Conservation (phyloP, 2,888 invertebrate species). For the Dyspetes luteomarginatus region DNA sequence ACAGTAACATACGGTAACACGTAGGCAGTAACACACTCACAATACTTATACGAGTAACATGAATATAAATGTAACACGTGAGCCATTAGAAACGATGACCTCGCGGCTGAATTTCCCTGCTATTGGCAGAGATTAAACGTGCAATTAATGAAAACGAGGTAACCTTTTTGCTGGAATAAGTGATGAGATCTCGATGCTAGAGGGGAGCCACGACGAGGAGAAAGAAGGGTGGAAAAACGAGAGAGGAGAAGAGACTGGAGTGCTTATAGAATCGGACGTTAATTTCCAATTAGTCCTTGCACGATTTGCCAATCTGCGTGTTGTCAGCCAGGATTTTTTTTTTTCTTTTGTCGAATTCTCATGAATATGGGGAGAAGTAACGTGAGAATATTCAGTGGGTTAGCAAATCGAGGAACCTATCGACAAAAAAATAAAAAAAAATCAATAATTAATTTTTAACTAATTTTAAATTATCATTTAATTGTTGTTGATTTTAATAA, state of each 20-base stretch:
- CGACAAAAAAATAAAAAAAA: too few species aligned
- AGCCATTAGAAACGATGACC: conserved; percentile 29
- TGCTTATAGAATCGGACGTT: conserved; percentile 61
- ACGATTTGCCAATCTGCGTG: conserved; percentile 52
- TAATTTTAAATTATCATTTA: too few species aligned
- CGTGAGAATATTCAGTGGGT: conserved; percentile 14
- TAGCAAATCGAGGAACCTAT: too few species aligned
- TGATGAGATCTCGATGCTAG: neutral
- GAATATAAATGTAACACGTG: conserved; percentile 20
- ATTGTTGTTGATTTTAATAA: too few species aligned
- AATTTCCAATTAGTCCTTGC: conserved; percentile 63
- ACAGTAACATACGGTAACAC: too few species aligned
- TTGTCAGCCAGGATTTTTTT: conserved; percentile 46
- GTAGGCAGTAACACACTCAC: neutral
- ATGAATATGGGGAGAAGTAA: conserved; percentile 25
- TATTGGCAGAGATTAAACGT: conserved; percentile 64
- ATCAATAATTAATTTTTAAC: too few species aligned
- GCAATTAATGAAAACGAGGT: conserved; percentile 65
- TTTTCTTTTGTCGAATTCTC: conserved; percentile 32
- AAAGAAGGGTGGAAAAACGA: conserved; percentile 39
- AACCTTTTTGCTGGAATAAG: conserved; percentile 40
- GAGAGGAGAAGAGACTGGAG: conserved; percentile 49
- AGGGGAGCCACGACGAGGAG: conserved; percentile 16
- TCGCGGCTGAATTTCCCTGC: conserved; percentile 44
- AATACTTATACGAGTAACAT: neutral